These are phyloP conservation scores for Dryobates pubescens DNA, from an alignment of 2,797 vertebrate species.

Conservation along the genomic window DNA sequence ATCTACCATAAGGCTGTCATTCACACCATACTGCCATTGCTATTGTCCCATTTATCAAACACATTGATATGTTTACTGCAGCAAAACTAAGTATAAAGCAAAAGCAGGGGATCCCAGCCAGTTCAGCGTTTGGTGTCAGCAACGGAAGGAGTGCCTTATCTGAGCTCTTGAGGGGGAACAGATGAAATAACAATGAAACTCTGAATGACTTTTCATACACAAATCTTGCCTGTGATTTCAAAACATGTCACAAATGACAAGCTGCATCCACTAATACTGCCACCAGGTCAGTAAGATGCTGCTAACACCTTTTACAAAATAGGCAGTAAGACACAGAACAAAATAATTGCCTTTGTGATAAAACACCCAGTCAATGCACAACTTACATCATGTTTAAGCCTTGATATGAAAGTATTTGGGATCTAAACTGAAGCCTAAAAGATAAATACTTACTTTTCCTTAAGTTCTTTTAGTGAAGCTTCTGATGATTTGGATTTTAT, in stretches of 20 bases:
- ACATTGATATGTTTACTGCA: neutral
- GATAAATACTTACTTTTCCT: slow-evolving; percentile 86
- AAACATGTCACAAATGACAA: neutral
- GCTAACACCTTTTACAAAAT: neutral
- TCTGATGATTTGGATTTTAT: slow-evolving; percentile 78
- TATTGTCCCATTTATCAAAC: neutral
- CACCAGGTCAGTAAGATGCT: neutral
- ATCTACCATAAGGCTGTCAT: neutral
- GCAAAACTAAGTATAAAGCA: neutral
- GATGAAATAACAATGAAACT: neutral
- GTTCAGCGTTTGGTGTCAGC: neutral
- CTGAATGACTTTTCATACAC: neutral
- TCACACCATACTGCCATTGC: neutral
- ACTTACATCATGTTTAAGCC: neutral
- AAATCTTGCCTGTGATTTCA: slow-evolving; percentile 29
- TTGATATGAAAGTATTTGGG: neutral
- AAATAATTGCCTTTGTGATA: neutral
- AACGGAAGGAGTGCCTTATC: neutral
- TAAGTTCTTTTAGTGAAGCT: slow-evolving; percentile 75
- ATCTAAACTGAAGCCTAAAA: neutral
- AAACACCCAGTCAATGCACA: neutral
- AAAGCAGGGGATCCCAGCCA: neutral
- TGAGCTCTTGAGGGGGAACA: neutral
- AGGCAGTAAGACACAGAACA: neutral
- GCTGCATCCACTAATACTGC: neutral